Evolutionary conservation across 2,888 invertebrate species (phyloP), one percentile per base, ranked within the genome.

Genomic region (Acanthococcus lagerstroemiae): DNA sequence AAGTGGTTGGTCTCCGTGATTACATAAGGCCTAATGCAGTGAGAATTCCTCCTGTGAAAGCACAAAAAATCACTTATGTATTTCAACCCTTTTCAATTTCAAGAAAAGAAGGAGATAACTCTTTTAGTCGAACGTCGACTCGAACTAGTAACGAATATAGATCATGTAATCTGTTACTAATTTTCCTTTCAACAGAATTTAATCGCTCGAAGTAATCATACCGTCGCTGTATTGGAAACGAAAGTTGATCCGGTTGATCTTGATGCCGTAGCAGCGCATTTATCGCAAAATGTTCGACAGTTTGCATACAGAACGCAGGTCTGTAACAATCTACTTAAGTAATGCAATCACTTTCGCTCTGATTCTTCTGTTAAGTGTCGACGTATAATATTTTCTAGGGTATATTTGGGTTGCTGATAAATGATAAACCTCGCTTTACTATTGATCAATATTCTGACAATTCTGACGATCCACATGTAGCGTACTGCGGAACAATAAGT

Each of bases 161-260:
- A 15, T 1, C n/a, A 37, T 3, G 1, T 4, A 48, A 17, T 48
- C 17, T 30, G 27, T 37, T n/a, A 37, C 54, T 52, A 54, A 6
- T 27, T 24, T 6, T 54, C 17, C 48, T 9, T 48, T 48, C 12
- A 5, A 12, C 37, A 63, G 63, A 22, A 44, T 7, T 21, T 63
- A 21, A 54, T 24, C 22, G 15, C 17, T 15, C 52, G 30, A 50
- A 46, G 56, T 30, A 21, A 30, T 17, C 17, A 66, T 17, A 56
- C 50, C 7, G 37, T 66, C 17, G 6, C 17, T 1, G 25, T 7
- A 5, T 21, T 66, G 2, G 66, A 66, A 50, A 56, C n/a, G 25
- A 56, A 56, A 57, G 48, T 66, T 27, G 66, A 66, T 48, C 66
- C 66, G 24, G 55, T 66, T 30, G 66, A 66, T 30, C 50, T 66